Percentiles rank a stretch among this genome's conserved stretches.
Conservation (phyloP, 2,113 vertebrate species). For the Turnix velox region DNA sequence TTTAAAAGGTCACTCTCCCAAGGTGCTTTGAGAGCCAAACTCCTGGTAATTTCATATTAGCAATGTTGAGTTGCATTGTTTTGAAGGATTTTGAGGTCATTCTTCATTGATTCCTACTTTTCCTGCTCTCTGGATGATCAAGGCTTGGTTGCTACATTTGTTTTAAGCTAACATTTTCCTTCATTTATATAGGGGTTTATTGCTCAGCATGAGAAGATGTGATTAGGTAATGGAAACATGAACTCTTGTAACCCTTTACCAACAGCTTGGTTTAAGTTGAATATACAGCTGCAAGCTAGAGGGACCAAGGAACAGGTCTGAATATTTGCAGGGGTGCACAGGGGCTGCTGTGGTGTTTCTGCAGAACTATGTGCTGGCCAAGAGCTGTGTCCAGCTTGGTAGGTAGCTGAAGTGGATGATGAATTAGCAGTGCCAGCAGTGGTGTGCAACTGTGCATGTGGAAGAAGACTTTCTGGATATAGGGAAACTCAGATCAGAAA, state of each 20-base stretch:
- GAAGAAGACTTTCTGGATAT: not conserved
- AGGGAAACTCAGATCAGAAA: not conserved
- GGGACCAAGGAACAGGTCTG: not conserved
- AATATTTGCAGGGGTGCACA: not conserved
- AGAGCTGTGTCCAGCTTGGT: not conserved
- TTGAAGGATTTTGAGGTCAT: not conserved
- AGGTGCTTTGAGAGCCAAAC: not conserved
- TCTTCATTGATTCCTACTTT: not conserved
- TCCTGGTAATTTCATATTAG: not conserved
- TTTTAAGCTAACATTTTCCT: not conserved
- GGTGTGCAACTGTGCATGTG: rapidly evolving
- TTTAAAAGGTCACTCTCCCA: not conserved
- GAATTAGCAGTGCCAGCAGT: not conserved
- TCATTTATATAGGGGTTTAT: not conserved
- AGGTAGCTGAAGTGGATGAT: not conserved
- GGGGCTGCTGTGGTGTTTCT: not conserved
- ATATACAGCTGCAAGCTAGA: not conserved
- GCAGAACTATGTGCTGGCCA: not conserved
- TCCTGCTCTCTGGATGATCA: not conserved
- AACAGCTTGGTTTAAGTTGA: not conserved
- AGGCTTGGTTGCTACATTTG: not conserved
- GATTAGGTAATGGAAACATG: not conserved
- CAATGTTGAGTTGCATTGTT: not conserved
- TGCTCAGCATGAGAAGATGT: not conserved
- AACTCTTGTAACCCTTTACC: not conserved